These are phyloP conservation scores for Anagrus nilaparvatae DNA, from an alignment of 1,140 invertebrate genomes.

Conservation along the genomic window DNA sequence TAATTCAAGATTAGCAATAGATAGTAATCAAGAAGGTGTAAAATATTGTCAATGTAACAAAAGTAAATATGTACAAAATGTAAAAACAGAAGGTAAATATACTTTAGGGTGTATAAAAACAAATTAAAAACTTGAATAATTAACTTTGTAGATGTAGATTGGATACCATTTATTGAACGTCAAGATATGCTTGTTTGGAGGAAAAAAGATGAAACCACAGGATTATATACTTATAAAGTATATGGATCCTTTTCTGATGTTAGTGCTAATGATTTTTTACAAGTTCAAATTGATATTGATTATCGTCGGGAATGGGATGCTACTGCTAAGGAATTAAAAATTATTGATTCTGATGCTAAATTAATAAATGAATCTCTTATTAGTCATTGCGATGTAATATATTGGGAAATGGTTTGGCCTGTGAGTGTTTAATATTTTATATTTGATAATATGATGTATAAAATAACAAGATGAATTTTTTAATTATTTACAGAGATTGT, in stretches of 20 bases:
- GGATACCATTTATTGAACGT: constrained; percentile 70
- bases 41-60: constrained; percentile 44
- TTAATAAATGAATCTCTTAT: constrained; percentile 23
- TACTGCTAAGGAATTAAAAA: constrained; percentile 58
- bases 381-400: constrained; percentile 61
- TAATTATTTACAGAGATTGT: constrained; percentile 52
- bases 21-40: constrained; percentile 41
- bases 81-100: constrained; percentile 20
- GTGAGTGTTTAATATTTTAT: constrained; percentile 41
- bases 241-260: constrained; percentile 73
- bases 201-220: constrained; percentile 51
- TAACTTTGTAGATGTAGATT: constrained; percentile 42
- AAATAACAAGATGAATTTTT: not conserved
- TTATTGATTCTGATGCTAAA: constrained; percentile 59
- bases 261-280: constrained; percentile 65
- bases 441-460: constrained; percentile 5
- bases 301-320: constrained; percentile 73
- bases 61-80: constrained; percentile 11
- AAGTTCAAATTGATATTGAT: constrained; percentile 68
- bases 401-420: constrained; percentile 84
- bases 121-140: not conserved
- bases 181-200: constrained; percentile 74
- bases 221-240: constrained; percentile 76
- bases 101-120: constrained; percentile 14
- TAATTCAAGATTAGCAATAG: constrained; percentile 48